Evolutionary conservation across 1,140 invertebrate species (phyloP).

Genomic region (Orchesella cincta): DNA sequence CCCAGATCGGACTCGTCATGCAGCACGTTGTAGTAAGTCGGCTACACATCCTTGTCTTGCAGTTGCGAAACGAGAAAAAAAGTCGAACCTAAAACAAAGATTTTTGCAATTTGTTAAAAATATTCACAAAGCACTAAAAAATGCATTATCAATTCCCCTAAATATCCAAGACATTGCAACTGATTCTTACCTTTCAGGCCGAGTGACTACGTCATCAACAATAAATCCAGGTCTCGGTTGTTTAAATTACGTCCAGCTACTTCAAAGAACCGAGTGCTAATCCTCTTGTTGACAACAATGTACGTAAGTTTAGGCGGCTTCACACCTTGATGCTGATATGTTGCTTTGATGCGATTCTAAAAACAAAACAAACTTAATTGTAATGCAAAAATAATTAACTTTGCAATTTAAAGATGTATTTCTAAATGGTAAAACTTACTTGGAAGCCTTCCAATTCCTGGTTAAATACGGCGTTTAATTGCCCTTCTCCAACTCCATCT

Average conservation of each 20-base stretch:
- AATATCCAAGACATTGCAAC: conserved; percentile 32
- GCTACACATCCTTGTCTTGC: conserved; percentile 77
- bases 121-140: neutral
- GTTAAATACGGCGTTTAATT: conserved; percentile 59
- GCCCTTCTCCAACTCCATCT: conserved; percentile 84
- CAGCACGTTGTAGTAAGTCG: conserved; percentile 78
- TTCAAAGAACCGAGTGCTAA: conserved; percentile 61
- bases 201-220: conserved; percentile 62
- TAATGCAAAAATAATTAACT: too few species aligned
- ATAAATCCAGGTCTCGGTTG: conserved; percentile 65
- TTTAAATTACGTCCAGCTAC: neutral
- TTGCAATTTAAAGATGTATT: neutral
- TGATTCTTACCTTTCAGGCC: conserved; percentile 60
- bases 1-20: conserved; percentile 64
- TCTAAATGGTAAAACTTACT: neutral
- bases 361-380: too few species aligned
- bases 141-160: neutral
- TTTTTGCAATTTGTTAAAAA: neutral
- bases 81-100: conserved; percentile 68
- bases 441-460: conserved; percentile 42
- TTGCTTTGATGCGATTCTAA: too few species aligned
- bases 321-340: too few species aligned
- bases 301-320: conserved; percentile 58
- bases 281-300: conserved; percentile 63
- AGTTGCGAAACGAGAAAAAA: conserved; percentile 75